Conservation (phyloP, 23 tunicate genomes). For the Trididemnum miniatum region DNA sequence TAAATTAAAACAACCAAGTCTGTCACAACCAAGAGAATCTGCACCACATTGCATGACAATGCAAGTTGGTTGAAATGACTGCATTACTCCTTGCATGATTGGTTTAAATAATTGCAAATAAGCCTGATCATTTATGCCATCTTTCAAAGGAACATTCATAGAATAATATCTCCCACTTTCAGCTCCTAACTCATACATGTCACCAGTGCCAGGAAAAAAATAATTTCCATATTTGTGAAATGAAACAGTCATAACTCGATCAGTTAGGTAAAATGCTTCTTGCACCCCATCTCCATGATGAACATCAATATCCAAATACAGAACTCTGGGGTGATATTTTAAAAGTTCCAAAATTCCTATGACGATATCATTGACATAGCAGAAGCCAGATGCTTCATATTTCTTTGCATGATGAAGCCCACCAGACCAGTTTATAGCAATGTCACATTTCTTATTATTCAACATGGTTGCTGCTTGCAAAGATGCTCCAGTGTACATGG, state of each 20-base stretch:
- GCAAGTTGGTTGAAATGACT: conserved; percentile 91
- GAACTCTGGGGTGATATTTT: conserved; percentile 94
- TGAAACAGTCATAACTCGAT: conserved; percentile 99
- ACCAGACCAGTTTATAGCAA: conserved; percentile 97
- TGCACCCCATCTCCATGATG: conserved; percentile 99
- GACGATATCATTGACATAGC: conserved; percentile 98
- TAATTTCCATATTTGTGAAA: conserved; percentile 98
- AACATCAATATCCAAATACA: conserved; percentile 99
- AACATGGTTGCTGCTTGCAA: conserved; percentile 95
- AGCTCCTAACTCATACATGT: conserved; percentile 98
- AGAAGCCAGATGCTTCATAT: conserved; percentile 97
- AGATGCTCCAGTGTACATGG: conserved; percentile 96
- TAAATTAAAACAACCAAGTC: conserved; percentile 96
- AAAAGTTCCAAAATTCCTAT: conserved; percentile 93
- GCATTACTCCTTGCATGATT: conserved; percentile 91
- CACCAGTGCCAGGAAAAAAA: conserved; percentile 99
- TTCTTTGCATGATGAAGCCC: conserved; percentile 99
- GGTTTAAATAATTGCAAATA: conserved; percentile 89
- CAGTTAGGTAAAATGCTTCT: conserved; percentile 97
- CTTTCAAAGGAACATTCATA: conserved; percentile 94
- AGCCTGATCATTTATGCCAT: conserved; percentile 94
- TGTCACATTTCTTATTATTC: conserved; percentile 90
- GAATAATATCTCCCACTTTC: conserved; percentile 96
- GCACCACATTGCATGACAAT: conserved; percentile 99
- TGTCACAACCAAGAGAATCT: conserved; percentile 97